Evolutionary conservation across 2,888 invertebrate genomes (phyloP), one percentile per base, ranked within the genome.

Genomic region (Rotaria socialis): DNA sequence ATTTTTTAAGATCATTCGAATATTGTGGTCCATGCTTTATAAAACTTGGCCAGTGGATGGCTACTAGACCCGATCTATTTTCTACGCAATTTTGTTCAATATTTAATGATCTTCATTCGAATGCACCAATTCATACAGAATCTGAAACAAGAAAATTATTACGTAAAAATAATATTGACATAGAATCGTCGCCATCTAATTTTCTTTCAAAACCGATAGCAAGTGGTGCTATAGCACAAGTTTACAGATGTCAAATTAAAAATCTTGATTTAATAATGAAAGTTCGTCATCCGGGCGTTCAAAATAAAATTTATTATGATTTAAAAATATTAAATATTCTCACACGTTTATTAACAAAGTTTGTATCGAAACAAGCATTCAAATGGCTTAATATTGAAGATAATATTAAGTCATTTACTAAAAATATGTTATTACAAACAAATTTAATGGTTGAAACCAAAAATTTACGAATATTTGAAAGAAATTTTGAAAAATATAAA

Each of bases 191-290:
- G 6, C 19, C 19, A 74, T n/a, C 47, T 4, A n/a, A 80, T 80
- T 90, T 92, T 87, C 89, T 90, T 52, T 88, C 89, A 43, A 88
- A 89, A 50, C 92, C 92, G 0, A 90, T 92, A 85, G 93, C 93
- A n/a, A 92, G 92, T 16, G 93, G 92, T 50, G 92, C 92, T 89
- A 92, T 92, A 88, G 93, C 92, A 27, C 93, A 93, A 90, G 80
- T 80, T n/a, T 80, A 80, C n/a, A 47, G 80, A 47, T 80, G 80
- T 80, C 47, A 92, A 92, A 50, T 56, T 10, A 24, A 16, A 11
- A 22, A 58, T 41, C n/a, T 27, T 27, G 41, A 58, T 85, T 56
- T 50, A 47, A 80, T 80, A 10, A 80, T 80, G 80, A 80, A 80
- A 80, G n/a, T 80, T 47, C 80, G 80, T 80, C 80, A 80, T 80